Evolutionary conservation across 92 coral and sea anemone species (phyloP), one percentile per base, ranked within the genome.

Genomic region (Chrysogorgia sp.): DNA sequence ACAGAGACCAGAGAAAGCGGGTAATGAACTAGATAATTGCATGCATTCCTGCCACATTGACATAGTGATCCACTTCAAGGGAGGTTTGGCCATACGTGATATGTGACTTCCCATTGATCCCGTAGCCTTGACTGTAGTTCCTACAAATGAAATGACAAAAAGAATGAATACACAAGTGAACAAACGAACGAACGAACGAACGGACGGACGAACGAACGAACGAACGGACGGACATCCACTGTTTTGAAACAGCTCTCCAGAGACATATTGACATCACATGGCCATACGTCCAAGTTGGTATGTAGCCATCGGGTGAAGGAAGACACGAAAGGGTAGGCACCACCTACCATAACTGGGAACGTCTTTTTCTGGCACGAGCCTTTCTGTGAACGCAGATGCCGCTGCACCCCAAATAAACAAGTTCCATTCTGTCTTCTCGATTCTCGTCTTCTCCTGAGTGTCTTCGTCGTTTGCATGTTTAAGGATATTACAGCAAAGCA

Each of bases 21-120:
- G 76, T 5, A 91, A 47, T 14, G 83, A 67, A 24, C 77, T 63
- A 2, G 98, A 91, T 34, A 94, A 62, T 81, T 94, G 97, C 9
- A 71, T 67, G 45, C 94, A 89, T 74, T 94, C 98, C 81, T 91
- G 90, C 98, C 98, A 94, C 59, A 87, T 88, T 9, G 97, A 66
- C 15, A 84, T 89, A 41, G 84, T 90, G 60, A 94, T 91, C 98
- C 98, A 94, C 35, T 91, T 94, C 14, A 89, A 77, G 13, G 97
- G 97, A 0, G 98, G 87, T 62, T 91, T 94, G 81, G 71, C 76
- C 92, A 87, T 91, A 24, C 86, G 86, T 19, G 84, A 82, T 77
- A 87, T 53, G 52, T 75, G 77, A 59, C 86, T 90, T 15, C 98
- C 98, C 86, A 84, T 81, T 14, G 88, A 74, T 23, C 97, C 98